These are phyloP conservation scores for Cataglyphis livida DNA, from an alignment of 2,888 invertebrate genomes.

Conservation along the genomic window DNA sequence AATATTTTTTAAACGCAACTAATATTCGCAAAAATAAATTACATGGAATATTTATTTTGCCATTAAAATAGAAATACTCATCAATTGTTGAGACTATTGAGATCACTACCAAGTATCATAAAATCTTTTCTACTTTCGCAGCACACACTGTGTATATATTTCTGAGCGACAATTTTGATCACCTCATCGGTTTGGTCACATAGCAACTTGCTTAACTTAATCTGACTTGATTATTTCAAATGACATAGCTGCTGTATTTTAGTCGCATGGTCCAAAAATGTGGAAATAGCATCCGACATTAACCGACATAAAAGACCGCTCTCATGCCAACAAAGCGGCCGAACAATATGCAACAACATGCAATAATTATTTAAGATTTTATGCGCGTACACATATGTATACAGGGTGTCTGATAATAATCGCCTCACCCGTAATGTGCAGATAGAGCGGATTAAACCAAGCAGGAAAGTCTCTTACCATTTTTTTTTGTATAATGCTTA, in stretches of 20 bases:
- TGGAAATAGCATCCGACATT: background rate
- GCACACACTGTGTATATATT: background rate
- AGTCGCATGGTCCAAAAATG: slow-evolving; percentile 11
- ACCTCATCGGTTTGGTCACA: background rate
- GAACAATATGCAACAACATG: slow-evolving; percentile 8
- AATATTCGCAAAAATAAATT: background rate
- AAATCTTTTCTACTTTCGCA: slow-evolving; percentile 8
- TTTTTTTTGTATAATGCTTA: too few relatives aligned
- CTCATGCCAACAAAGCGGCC: slow-evolving; percentile 11
- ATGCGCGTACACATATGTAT: background rate
- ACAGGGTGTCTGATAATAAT: too few relatives aligned
- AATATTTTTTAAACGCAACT: background rate
- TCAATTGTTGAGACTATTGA: background rate
- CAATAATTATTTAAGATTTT: slow-evolving; percentile 19
- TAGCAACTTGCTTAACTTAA: background rate
- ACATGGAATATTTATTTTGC: background rate
- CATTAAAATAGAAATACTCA: background rate
- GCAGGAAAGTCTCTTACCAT: too few relatives aligned
- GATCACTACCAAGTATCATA: background rate
- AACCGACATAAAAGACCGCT: background rate
- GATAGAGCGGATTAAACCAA: too few relatives aligned
- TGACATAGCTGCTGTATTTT: slow-evolving; percentile 31
- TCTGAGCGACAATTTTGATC: slow-evolving; percentile 1
- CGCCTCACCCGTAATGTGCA: too few relatives aligned
- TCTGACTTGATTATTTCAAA: slow-evolving; percentile 23